phyloP scores from a whole-genome alignment of 2,888 invertebrate species.

The Xestia sexstrigata region DNA sequence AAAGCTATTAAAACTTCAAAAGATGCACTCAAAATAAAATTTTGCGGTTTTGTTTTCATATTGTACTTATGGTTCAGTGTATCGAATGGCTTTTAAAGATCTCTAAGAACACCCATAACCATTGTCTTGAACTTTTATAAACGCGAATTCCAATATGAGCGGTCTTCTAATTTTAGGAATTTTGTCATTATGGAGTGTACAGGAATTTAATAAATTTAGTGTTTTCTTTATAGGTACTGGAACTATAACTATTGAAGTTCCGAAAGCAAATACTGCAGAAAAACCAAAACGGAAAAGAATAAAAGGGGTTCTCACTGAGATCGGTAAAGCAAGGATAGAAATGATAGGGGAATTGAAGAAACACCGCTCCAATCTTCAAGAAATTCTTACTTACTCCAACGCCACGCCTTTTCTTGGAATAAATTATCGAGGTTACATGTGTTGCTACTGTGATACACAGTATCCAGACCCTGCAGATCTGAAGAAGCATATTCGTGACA shows the following conservation, averaged over 20 bases:
- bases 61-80: not conserved
- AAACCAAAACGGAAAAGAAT: conserved; percentile 5
- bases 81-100: not conserved
- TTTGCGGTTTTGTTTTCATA: not conserved
- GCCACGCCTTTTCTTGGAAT: conserved; percentile 72
- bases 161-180: not conserved
- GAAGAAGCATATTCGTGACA: conserved; percentile 69
- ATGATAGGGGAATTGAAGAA: conserved; percentile 25
- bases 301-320: conserved; percentile 2
- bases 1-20: not conserved
- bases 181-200: no score
- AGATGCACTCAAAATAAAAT: not conserved
- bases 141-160: not conserved
- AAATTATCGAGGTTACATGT: conserved; percentile 69
- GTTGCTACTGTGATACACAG: conserved; percentile 69
- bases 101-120: not conserved
- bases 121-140: not conserved
- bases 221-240: conserved; percentile 54
- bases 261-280: conserved; percentile 1
- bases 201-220: not conserved
- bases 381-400: conserved; percentile 63
- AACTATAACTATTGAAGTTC: conserved; percentile 2
- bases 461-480: conserved; percentile 67
- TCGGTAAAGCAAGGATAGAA: conserved; percentile 6
- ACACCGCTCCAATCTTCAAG: conserved; percentile 32